Evolutionary conservation across 2,888 invertebrate species (phyloP).

Genomic region (Heliconius charithonia): DNA sequence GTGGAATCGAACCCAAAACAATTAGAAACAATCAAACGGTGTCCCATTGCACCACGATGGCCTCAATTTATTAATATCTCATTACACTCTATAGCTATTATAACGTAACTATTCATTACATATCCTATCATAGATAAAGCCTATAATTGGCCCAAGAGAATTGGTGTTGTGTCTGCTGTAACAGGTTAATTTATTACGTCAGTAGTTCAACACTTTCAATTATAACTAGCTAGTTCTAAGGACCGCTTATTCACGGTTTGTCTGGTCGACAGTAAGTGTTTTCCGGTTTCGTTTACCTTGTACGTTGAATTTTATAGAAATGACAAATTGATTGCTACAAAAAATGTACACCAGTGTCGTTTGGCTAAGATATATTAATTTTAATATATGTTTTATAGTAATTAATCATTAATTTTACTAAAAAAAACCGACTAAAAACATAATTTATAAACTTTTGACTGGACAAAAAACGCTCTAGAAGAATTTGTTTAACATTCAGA

Average conservation of each 20-base stretch:
- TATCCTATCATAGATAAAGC: background rate
- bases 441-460: background rate
- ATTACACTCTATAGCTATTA: background rate
- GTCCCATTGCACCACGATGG: background rate
- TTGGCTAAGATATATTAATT: background rate
- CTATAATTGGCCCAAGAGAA: conserved; percentile 60
- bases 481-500: background rate
- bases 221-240: conserved; percentile 52
- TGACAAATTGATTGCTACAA: conserved; percentile 8
- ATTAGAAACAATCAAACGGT: no score
- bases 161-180: conserved; percentile 59
- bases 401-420: background rate
- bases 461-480: background rate
- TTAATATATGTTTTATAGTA: background rate
- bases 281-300: conserved; percentile 42
- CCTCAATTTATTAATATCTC: background rate
- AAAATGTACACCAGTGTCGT: background rate
- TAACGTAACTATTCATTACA: background rate
- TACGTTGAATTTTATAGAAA: conserved; percentile 30
- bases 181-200: conserved; percentile 73
- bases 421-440: background rate
- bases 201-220: conserved; percentile 75
- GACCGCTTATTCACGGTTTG: conserved; percentile 45
- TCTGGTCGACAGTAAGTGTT: conserved; percentile 35
- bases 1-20: background rate